Evolutionary conservation across 2,888 invertebrate genomes (phyloP), one percentile per base, ranked within the genome.

Genomic region (Epinotia ramella): DNA sequence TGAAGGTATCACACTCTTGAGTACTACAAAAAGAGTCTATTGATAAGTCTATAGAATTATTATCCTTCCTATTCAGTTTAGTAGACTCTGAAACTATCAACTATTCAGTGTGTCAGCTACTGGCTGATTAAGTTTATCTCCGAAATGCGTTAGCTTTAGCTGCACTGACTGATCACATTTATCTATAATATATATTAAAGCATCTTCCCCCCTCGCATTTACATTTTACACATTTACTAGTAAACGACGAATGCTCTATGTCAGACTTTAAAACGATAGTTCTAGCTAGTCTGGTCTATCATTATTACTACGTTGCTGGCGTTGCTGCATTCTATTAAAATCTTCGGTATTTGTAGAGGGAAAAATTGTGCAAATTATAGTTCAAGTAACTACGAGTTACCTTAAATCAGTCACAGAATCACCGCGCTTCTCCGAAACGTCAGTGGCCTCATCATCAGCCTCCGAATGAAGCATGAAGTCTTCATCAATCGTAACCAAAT

Each of bases 401-500:
- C 70, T 71, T 33, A 33, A 63, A 53, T 63, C 49, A 1, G 16
- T 24, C 28, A 62, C 49, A 40, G 66, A 66, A 53, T 56, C 68
- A 5, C 3, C n/a, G 11, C 20, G 9, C 5, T 71, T 71, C 9
- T 71, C 70, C 13, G 28, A 70, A 28, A 28, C 12, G 9, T 44
- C 18, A 33, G 7, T 28, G 44, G 59, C 33, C 5, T 44, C 68
- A 18, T 70, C 62, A 28, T 49, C 46, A 1, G 46, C 46, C 49
- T 62, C 62, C 5, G 44, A 60, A 16, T 57, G 44, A 24, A 24
- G 18, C 59, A n/a, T 28, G n/a, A 40, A 67, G 18, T 69, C 69
- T 68, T 92, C 92, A 13, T 88, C 87, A 5, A 91, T 90, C 0
- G 90, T 89, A 73, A 0, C 76, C 76, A 2, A 77, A 78, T 20